Conservation (phyloP, 2,797 vertebrate species). For the Balearica regulorum region DNA sequence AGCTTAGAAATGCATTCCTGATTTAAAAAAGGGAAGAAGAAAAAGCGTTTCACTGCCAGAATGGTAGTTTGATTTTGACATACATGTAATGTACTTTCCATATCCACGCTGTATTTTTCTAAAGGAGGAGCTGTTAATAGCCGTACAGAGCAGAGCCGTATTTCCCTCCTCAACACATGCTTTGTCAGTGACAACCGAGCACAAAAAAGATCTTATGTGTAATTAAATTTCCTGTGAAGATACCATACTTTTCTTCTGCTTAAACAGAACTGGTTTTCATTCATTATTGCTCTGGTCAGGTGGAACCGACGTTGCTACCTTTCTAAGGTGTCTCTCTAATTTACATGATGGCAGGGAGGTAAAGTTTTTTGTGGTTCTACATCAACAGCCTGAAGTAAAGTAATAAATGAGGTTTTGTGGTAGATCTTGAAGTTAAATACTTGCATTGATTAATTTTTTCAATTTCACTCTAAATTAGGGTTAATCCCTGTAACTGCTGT, state of each 20-base stretch:
- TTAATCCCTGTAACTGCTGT: background rate
- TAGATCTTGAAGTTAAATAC: background rate
- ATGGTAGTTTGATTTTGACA: background rate
- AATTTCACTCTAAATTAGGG: background rate
- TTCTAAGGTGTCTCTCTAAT: background rate
- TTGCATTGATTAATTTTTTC: background rate
- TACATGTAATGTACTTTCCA: background rate
- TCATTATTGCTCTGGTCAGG: background rate
- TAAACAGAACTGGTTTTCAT: background rate
- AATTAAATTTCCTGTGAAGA: slow-evolving; percentile 49
- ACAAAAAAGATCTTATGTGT: background rate
- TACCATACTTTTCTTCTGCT: background rate
- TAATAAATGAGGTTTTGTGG: background rate
- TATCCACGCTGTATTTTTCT: background rate
- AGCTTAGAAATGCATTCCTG: background rate
- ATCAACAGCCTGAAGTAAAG: background rate
- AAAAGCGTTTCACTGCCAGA: background rate
- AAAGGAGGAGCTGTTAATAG: background rate
- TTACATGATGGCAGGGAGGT: background rate
- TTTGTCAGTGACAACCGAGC: slow-evolving; percentile 8
- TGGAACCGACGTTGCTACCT: background rate
- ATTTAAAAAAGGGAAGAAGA: background rate
- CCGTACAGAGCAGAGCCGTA: background rate
- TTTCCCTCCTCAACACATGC: background rate
- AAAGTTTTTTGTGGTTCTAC: background rate